These are phyloP conservation scores for Phrixothrix hirtus DNA, from an alignment of 2,888 invertebrate genomes.

Conservation along the genomic window DNA sequence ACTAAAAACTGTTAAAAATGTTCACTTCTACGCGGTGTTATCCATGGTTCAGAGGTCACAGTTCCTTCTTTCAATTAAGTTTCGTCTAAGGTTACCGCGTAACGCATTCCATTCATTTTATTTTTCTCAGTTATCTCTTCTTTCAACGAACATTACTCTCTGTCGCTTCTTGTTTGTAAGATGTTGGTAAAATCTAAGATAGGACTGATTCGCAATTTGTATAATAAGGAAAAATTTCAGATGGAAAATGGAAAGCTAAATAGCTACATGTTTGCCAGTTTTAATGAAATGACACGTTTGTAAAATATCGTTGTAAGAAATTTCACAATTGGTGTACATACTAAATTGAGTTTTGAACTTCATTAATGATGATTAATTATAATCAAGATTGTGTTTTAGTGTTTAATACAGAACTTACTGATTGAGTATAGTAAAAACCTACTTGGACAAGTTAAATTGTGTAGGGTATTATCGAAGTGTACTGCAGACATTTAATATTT, in stretches of 20 bases:
- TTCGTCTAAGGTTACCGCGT: constrained; percentile 18
- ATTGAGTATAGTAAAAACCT: no score
- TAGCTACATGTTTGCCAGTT: not conserved
- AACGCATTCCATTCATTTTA: constrained; percentile 19
- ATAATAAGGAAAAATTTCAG: constrained; percentile 8
- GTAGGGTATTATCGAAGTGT: no score
- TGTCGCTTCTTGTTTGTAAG: constrained; percentile 12
- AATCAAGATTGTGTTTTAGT: no score
- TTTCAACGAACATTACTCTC: constrained; percentile 15
- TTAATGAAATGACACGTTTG: no score
- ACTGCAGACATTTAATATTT: no score
- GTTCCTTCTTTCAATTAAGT: constrained; percentile 18
- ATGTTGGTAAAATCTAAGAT: constrained; percentile 10
- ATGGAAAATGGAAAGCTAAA: not conserved
- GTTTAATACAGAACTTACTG: no score
- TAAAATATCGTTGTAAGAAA: no score
- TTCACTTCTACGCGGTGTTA: constrained; percentile 10
- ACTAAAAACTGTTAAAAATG: not conserved
- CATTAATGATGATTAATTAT: no score
- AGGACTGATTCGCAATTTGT: constrained; percentile 9
- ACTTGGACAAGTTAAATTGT: no score
- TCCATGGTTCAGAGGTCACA: constrained; percentile 15
- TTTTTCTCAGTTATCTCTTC: constrained; percentile 15
- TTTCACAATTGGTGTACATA: no score
- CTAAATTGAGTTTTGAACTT: no score